Conservation (phyloP, 2,888 invertebrate genomes). For the Dryobotodes eremita region DNA sequence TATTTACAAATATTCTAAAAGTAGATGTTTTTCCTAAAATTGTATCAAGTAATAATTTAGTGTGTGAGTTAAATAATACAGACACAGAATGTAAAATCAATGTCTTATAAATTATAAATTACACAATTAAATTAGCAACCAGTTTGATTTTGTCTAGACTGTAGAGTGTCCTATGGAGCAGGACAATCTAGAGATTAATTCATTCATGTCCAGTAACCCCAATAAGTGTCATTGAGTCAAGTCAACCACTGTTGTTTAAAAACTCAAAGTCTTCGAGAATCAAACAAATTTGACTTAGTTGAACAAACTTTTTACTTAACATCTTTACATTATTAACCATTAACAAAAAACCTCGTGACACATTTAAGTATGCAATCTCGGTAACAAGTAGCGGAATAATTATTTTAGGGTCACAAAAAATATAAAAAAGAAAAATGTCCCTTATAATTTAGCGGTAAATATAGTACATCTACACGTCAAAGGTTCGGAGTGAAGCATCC, state of each 20-base stretch:
- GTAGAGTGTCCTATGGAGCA: no score
- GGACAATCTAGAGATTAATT: no score
- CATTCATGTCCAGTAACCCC: conserved; percentile 75
- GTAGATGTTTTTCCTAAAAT: no score
- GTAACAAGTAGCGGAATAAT: conserved; percentile 33
- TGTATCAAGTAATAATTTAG: no score
- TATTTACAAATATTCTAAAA: no score
- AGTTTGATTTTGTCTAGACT: no score
- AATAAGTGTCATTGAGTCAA: conserved; percentile 82
- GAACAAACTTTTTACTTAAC: conserved; percentile 41
- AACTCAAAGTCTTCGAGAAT: conserved; percentile 68
- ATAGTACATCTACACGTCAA: conserved; percentile 71
- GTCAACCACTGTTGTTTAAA: conserved; percentile 77
- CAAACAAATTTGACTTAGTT: conserved; percentile 55
- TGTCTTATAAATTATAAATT: no score
- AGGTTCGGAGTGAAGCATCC: conserved; percentile 74
- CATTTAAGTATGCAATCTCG: conserved; percentile 34
- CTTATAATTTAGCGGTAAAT: conserved; percentile 46
- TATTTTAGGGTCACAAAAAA: conserved; percentile 28
- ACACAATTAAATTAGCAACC: no score
- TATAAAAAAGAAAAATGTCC: conserved; percentile 39
- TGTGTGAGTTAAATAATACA: no score
- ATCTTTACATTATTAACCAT: conserved; percentile 28
- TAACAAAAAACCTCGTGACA: conserved; percentile 22
- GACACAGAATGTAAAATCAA: no score